Evolutionary conservation across 2,888 invertebrate species (phyloP), one percentile per base, ranked within the genome.

Genomic region (Tipula lateralis): DNA sequence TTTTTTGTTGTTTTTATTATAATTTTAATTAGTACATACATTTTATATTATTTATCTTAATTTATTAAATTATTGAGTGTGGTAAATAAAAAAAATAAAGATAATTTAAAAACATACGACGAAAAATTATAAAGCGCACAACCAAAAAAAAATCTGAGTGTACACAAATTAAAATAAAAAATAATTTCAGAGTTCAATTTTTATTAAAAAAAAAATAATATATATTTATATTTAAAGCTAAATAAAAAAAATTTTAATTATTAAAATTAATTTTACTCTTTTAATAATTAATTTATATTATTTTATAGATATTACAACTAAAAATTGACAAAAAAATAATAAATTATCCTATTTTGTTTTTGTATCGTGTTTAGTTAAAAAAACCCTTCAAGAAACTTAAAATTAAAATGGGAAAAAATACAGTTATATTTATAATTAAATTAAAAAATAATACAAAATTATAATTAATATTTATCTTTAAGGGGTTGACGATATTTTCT

Each of bases 11-110:
- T 44, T 44, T 5, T 44, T 36, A 9, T 24, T 66, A 66, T 66
- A 66, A 30, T 82, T 82, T 82, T 82, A 30, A 30, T 82, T 82
- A 82, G 32, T 82, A 82, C 12, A 83, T 83, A 19, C n/a, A 36
- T 34, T 34, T 19, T 83, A 44, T 83, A 30, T 83, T 32, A 16
- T 83, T 83, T 83, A 83, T 83, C 83, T 83, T 83, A 83, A 83
- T 83, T 83, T 83, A n/a, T n/a, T n/a, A 83, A 19, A 19, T 34
- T 34, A 83, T 83, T 83, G 83, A 83, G 34, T 80, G 80, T 82
- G 82, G 29, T 30, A 82, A 32, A 82, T 29, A 30, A 82, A 30
- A 82, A 81, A 81, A 81, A 16, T 30, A 29, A 30, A 82, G n/a
- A 82, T 16, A 82, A 16, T 82, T 29, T 80, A n/a, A 82, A 82